phyloP scores from a whole-genome alignment of 2,888 invertebrate species.

The Phymatocera aterrima region DNA sequence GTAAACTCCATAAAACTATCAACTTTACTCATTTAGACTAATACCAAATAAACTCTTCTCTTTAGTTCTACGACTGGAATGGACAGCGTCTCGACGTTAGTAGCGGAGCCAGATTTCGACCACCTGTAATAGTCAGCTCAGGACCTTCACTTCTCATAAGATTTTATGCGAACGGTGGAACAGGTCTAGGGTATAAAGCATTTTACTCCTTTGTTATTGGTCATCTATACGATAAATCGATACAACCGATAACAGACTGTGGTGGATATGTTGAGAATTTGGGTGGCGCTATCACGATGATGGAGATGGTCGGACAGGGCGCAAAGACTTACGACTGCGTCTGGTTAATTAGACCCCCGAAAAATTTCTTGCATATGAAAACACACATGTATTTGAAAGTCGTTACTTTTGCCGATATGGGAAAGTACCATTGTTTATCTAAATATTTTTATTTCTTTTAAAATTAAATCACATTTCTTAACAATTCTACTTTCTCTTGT shows the following conservation, averaged over 20 bases:
- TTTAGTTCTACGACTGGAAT: slow-evolving; percentile 82
- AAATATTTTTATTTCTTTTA: too few relatives aligned
- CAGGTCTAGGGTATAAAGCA: slow-evolving; percentile 82
- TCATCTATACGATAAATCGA: slow-evolving; percentile 65
- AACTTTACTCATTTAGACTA: neutral
- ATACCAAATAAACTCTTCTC: neutral
- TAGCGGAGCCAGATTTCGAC: slow-evolving; percentile 82
- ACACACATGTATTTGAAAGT: slow-evolving; percentile 82
- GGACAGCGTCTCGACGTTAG: slow-evolving; percentile 81
- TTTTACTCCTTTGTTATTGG: slow-evolving; percentile 77
- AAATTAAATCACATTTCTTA: neutral
- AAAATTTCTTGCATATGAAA: slow-evolving; percentile 80
- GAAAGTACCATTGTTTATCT: slow-evolving; percentile 62
- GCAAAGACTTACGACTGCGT: slow-evolving; percentile 82
- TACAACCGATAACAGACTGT: slow-evolving; percentile 77
- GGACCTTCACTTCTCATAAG: slow-evolving; percentile 80
- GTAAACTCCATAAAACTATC: neutral
- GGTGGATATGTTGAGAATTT: slow-evolving; percentile 84
- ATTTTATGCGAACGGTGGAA: slow-evolving; percentile 84
- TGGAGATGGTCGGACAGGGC: slow-evolving; percentile 81
- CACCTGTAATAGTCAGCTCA: slow-evolving; percentile 81
- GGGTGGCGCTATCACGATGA: slow-evolving; percentile 86
- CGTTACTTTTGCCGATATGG: slow-evolving; percentile 79
- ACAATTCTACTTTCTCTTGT: slow-evolving; percentile 22
- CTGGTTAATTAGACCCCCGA: slow-evolving; percentile 83